These are phyloP conservation scores for Lithophane ornitopus DNA, from an alignment of 2,888 invertebrate genomes.

Conservation along the genomic window DNA sequence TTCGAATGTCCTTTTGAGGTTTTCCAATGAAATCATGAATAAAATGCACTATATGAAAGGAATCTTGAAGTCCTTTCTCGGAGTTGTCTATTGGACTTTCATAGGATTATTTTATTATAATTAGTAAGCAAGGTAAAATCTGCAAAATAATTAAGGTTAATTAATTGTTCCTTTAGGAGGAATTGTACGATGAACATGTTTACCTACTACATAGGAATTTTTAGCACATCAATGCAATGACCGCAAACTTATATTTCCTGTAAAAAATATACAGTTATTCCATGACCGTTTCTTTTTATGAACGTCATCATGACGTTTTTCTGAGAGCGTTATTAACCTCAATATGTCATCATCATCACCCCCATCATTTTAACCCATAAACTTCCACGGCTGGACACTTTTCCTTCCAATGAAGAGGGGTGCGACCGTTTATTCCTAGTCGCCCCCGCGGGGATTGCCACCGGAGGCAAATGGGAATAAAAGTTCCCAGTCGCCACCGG, in stretches of 20 bases:
- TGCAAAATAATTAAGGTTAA: not conserved
- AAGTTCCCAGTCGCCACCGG: too few relatives aligned
- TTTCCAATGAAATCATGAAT: conserved; percentile 3
- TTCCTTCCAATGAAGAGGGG: not conserved
- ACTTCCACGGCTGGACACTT: not conserved
- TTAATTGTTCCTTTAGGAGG: not conserved
- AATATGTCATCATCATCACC: conserved; percentile 1
- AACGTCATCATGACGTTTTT: conserved; percentile 40
- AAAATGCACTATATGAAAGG: not conserved
- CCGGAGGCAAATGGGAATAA: too few relatives aligned
- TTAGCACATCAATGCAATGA: not conserved
- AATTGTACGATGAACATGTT: too few relatives aligned
- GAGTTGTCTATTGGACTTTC: not conserved
- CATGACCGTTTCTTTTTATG: not conserved
- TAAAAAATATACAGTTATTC: conserved; percentile 16
- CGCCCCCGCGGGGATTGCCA: too few relatives aligned
- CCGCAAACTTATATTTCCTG: conserved; percentile 19
- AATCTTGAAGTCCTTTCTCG: not conserved
- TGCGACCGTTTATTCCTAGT: too few relatives aligned
- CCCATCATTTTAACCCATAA: not conserved
- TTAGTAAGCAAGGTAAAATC: not conserved
- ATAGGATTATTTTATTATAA: not conserved
- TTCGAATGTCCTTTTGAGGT: not conserved
- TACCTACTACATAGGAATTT: not conserved
- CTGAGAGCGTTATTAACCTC: conserved; percentile 8